Percentiles rank a stretch among this genome's conserved stretches.
These are phyloP conservation scores for Patagioenas fasciata DNA, from an alignment of 2,113 vertebrate species.

Conservation along the genomic window DNA sequence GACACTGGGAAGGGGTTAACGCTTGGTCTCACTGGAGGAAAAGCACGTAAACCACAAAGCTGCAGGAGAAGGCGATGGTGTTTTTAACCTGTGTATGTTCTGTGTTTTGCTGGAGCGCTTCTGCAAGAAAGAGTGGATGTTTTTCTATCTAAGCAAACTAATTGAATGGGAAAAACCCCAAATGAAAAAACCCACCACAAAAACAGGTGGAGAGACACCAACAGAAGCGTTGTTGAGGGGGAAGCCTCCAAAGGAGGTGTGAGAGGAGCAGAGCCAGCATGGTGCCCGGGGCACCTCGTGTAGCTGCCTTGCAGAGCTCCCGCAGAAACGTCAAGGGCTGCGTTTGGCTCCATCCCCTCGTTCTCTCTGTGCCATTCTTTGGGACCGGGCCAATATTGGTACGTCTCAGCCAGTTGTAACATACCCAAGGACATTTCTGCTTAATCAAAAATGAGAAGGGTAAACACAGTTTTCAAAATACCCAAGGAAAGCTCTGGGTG, in stretches of 20 bases:
- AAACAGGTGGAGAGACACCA: neutral
- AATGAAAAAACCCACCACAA: neutral
- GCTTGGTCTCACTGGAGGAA: neutral
- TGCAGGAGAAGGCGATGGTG: too few relatives aligned
- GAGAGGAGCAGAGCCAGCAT: too few relatives aligned
- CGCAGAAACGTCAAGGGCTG: rapidly evolving
- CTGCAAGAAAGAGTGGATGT: neutral
- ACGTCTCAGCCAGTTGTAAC: neutral
- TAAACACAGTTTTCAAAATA: slow-evolving; percentile 21
- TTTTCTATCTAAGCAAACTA: neutral
- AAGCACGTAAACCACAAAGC: neutral
- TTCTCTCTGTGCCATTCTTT: neutral
- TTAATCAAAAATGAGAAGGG: slow-evolving; percentile 4
- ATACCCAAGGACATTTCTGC: neutral
- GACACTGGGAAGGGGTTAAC: neutral
- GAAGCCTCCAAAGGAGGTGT: neutral
- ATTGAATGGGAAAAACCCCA: neutral
- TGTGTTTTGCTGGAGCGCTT: neutral
- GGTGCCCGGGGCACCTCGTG: too few relatives aligned
- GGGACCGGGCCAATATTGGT: neutral
- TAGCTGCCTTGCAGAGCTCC: neutral
- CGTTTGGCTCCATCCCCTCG: rapidly evolving
- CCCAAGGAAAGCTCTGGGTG: slow-evolving; percentile 5
- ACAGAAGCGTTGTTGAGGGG: neutral
- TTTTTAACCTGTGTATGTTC: neutral